Evolutionary conservation across 2,888 invertebrate genomes (phyloP).

Genomic region (Chesias legatella): DNA sequence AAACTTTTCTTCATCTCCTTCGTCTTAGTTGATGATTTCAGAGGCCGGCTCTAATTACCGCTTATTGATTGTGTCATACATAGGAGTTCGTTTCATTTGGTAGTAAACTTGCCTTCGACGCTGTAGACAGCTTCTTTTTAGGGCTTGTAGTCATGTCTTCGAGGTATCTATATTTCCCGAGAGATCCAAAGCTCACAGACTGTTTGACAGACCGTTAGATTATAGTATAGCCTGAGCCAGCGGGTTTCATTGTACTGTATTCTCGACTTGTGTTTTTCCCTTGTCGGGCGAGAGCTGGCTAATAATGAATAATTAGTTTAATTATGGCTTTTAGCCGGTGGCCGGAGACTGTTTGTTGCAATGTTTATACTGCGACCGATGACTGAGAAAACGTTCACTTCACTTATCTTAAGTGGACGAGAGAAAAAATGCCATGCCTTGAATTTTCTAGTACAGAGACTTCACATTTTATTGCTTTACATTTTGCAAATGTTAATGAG

Average conservation of each 20-base stretch:
- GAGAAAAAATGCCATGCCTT: slow-evolving; percentile 13
- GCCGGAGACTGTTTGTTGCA: slow-evolving; percentile 48
- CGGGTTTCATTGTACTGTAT: slow-evolving; percentile 5
- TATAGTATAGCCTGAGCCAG: background rate
- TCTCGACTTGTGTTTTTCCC: slow-evolving; percentile 53
- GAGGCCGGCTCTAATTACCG: too few species aligned
- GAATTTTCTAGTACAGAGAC: slow-evolving; percentile 13
- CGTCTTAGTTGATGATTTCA: too few species aligned
- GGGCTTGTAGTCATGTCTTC: too few species aligned
- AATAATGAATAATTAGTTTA: slow-evolving; percentile 76
- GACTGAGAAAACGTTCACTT: slow-evolving; percentile 25
- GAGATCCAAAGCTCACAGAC: too few species aligned
- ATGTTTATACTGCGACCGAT: slow-evolving; percentile 30
- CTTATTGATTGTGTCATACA: too few species aligned
- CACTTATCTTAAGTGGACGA: slow-evolving; percentile 19
- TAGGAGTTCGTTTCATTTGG: too few species aligned
- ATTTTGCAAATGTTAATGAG: slow-evolving; percentile 1
- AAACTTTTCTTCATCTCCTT: too few species aligned
- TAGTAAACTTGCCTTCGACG: too few species aligned
- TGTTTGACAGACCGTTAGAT: too few species aligned
- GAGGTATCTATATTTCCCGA: too few species aligned
- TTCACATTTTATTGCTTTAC: slow-evolving; percentile 8
- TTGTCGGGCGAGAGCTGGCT: slow-evolving; percentile 54
- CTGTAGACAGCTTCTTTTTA: too few species aligned
- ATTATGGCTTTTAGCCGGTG: slow-evolving; percentile 65